phyloP scores from a whole-genome alignment of 2,888 invertebrate species.

The Drosophila maculinotata region DNA sequence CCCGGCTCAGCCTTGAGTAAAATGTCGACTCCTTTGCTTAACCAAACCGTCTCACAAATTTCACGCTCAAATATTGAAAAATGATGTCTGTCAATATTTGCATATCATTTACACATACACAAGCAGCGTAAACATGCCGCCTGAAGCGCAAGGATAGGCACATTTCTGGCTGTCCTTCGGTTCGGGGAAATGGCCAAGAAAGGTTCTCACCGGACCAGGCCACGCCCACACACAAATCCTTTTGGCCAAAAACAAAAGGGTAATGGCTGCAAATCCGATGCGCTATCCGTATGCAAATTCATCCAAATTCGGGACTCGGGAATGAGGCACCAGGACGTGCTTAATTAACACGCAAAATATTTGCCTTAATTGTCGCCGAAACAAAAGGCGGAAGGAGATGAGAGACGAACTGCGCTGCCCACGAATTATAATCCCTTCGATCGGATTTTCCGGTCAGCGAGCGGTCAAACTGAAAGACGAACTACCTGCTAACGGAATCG shows the following conservation, averaged over 20 bases:
- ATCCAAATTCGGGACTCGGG: background rate
- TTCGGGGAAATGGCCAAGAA: slow-evolving; percentile 31
- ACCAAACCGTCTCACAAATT: slow-evolving; percentile 36
- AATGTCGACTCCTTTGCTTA: slow-evolving; percentile 45
- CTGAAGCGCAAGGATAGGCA: slow-evolving; percentile 51
- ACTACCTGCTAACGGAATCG: slow-evolving; percentile 51
- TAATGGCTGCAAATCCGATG: slow-evolving; percentile 79
- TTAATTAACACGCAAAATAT: slow-evolving; percentile 83
- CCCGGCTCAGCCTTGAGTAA: slow-evolving; percentile 38
- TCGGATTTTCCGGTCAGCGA: slow-evolving; percentile 81
- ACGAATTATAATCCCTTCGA: slow-evolving; percentile 78
- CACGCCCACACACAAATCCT: slow-evolving; percentile 72
- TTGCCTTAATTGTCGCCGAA: slow-evolving; percentile 78
- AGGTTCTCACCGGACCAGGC: slow-evolving; percentile 8
- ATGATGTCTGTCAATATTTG: slow-evolving; percentile 79
- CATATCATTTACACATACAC: slow-evolving; percentile 62
- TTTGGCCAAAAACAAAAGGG: slow-evolving; percentile 74
- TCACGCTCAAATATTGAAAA: slow-evolving; percentile 77
- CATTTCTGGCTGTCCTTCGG: slow-evolving; percentile 4
- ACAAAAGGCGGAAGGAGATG: slow-evolving; percentile 29
- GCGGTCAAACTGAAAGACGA: slow-evolving; percentile 13
- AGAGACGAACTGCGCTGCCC: slow-evolving; percentile 6
- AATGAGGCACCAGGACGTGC: slow-evolving; percentile 55
- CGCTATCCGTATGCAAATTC: slow-evolving; percentile 67
- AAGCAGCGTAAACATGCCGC: slow-evolving; percentile 18